A percentile compares a stretch with the other conserved stretches of the same genome.
Conservation (phyloP, 2,113 vertebrate species). For the Alligator sinensis region DNA sequence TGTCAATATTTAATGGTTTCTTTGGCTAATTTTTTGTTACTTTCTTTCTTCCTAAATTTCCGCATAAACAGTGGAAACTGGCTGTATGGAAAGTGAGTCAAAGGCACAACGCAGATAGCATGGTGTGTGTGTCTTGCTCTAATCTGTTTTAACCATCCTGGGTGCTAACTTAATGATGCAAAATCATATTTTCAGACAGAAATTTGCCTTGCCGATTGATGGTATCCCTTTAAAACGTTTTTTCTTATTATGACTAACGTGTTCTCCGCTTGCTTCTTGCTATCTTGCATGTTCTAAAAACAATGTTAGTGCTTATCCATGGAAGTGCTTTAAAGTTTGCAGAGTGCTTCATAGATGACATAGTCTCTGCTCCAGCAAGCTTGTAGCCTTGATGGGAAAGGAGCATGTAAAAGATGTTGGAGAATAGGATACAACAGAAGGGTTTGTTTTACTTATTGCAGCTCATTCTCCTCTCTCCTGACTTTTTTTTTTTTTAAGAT, state of each 20-base stretch:
- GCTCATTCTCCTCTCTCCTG: too few species aligned
- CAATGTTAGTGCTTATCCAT: rapidly evolving
- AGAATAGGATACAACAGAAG: rapidly evolving
- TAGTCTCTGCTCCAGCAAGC: neutral
- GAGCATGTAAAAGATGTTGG: neutral
- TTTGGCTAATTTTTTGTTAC: too few species aligned
- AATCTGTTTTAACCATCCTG: rapidly evolving
- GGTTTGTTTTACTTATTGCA: neutral
- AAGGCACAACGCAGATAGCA: rapidly evolving
- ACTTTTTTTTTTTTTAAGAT: rapidly evolving
- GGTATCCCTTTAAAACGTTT: too few species aligned
- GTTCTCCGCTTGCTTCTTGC: neutral
- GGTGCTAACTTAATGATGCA: rapidly evolving
- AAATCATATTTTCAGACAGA: neutral
- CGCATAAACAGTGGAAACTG: rapidly evolving
- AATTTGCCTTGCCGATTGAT: rapidly evolving
- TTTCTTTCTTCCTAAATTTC: neutral
- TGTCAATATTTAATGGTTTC: too few species aligned
- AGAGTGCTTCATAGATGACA: rapidly evolving
- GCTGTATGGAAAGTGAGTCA: neutral
- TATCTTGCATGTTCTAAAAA: rapidly evolving
- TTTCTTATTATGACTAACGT: rapidly evolving
- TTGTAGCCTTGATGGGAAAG: rapidly evolving
- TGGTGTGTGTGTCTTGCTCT: neutral
- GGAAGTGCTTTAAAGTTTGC: neutral